phyloP scores from a whole-genome alignment of 92 coral and sea anemone species.

The Palythoa grandis region DNA sequence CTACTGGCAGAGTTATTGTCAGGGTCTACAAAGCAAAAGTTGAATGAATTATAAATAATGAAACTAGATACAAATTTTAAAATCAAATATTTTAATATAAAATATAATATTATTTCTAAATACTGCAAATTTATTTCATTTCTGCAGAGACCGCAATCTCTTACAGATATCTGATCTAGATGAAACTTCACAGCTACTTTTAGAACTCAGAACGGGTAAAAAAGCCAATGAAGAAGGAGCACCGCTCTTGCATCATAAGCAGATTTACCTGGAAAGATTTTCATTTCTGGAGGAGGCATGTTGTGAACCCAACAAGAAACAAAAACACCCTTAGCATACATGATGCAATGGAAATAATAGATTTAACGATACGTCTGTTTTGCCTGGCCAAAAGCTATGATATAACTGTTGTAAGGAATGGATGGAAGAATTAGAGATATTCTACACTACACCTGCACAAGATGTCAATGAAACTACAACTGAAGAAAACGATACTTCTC shows the following conservation, averaged over 20 bases:
- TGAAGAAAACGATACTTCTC: not conserved
- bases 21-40: no score
- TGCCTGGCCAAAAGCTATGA: conserved; percentile 14
- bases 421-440: conserved; percentile 3
- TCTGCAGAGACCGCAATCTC: not conserved
- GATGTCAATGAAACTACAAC: not conserved
- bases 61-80: no score
- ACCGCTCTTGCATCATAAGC: not conserved
- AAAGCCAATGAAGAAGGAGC: not conserved
- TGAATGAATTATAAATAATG: no score
- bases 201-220: not conserved
- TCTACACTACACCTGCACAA: not conserved
- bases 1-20: no score
- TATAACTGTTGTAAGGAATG: conserved; percentile 18
- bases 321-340: conserved; percentile 20
- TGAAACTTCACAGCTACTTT: not conserved
- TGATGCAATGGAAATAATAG: not conserved
- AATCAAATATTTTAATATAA: no score
- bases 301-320: conserved; percentile 6
- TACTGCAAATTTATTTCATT: not conserved
- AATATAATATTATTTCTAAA: no score
- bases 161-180: not conserved
- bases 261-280: not conserved
- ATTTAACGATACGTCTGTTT: conserved; percentile 1
- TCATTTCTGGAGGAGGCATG: conserved; percentile 12